Evolutionary conservation across 2,113 vertebrate genomes (phyloP), one percentile per base, ranked within the genome.

Genomic region (Oryzias celebensis): DNA sequence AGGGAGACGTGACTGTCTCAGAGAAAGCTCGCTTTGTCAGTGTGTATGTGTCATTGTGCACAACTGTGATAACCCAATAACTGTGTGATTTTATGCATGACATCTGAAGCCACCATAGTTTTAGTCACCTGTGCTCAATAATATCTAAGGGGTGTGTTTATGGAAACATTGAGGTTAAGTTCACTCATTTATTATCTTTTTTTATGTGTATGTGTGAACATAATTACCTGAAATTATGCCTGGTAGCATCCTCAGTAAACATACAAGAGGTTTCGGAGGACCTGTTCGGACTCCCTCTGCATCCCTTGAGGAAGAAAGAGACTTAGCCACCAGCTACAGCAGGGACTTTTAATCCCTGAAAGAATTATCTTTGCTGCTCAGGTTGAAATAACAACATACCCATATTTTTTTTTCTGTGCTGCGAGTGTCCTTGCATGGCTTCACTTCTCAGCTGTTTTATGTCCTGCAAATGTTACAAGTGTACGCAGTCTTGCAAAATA

Each of bases 1-100:
- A 45, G 59, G 80, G 74, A 78, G 74, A 87, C 72, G 74, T 87
- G 82, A 64, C 74, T 65, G 65, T 87, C 84, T 82, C 75, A 23
- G 73, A 78, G 78, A 78, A 81, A 41, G 62, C 36, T 22, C 71
- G 36, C 15, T 65, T 53, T 73, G 5, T 68, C 49, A 61, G 48
- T 28, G 18, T 58, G 52, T 62, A 13, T 72, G 48, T 59, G 49
- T 70, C n/a, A 47, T 17, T 59, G 52, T 41, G 53, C 15, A 1
- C 43, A 41, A 45, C n/a, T 41, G 14, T 52, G 28, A 83, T 66
- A 70, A 67, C 45, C n/a, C 62, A 78, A 81, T 81, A 79, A 81
- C 69, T 18, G 50, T 1, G 42, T 60, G 54, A 77, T 81, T 78
- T 83, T 82, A 72, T 74, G 82, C 84, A 77, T 76, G 62, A 81